Percentiles rank a stretch among this genome's conserved stretches.
Evolutionary conservation across 1,140 invertebrate species (phyloP).

Genomic region (Goniozus legneri): DNA sequence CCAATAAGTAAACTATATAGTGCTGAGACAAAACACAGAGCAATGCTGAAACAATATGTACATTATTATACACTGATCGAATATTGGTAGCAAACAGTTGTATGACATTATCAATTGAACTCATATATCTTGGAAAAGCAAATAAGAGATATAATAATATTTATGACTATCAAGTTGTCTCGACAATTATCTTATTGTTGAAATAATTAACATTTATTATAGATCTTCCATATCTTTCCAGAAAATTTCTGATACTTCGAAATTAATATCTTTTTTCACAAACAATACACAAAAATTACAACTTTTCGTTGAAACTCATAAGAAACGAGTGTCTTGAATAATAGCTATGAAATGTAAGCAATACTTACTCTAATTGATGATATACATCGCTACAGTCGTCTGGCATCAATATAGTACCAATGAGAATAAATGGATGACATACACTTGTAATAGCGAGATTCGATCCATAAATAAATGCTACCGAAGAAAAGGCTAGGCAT

Average conservation of each 20-base stretch:
- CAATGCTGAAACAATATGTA: constrained; percentile 43
- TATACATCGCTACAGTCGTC: constrained; percentile 71
- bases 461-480: constrained; percentile 63
- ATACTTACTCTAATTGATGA: constrained; percentile 63
- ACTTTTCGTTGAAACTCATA: no score
- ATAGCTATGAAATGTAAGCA: neutral
- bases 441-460: constrained; percentile 69
- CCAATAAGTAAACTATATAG: constrained; percentile 49
- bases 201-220: constrained; percentile 24
- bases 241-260: no score
- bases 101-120: constrained; percentile 23
- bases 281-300: no score
- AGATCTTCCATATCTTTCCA: constrained; percentile 24
- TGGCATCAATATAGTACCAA: constrained; percentile 63
- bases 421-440: constrained; percentile 66
- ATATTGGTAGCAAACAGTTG: constrained; percentile 16
- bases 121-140: constrained; percentile 21
- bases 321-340: no score
- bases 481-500: constrained; percentile 59
- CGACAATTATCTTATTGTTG: constrained; percentile 27
- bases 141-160: constrained; percentile 28
- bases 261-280: no score
- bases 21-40: constrained; percentile 50
- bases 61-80: constrained; percentile 21
- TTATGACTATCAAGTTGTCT: constrained; percentile 19